These are phyloP conservation scores for Ciona savignyi DNA, from an alignment of 23 tunicate genomes.

Conservation along the genomic window DNA sequence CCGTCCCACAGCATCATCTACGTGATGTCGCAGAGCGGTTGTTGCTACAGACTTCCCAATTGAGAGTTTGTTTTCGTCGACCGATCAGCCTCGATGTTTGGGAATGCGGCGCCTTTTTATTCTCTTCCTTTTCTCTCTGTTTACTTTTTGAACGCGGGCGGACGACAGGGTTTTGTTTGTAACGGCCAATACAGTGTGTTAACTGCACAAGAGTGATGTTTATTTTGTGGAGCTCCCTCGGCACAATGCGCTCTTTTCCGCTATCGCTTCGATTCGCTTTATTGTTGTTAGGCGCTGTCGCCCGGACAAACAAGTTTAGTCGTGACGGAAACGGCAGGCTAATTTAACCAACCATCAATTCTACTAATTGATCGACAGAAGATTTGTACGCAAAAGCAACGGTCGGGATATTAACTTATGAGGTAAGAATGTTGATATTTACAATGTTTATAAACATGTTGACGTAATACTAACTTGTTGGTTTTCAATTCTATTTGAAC, in stretches of 20 bases:
- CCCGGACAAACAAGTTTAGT: constrained; percentile 1
- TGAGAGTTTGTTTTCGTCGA: not conserved
- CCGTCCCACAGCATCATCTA: no score
- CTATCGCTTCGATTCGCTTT: not conserved
- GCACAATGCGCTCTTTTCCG: not conserved
- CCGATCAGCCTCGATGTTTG: not conserved
- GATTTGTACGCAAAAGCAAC: no score
- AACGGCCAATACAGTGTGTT: not conserved
- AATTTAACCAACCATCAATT: not conserved
- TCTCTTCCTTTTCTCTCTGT: not conserved
- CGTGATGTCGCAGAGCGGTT: not conserved
- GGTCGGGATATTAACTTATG: no score
- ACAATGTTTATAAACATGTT: no score
- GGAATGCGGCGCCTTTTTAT: not conserved
- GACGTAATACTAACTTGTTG: no score
- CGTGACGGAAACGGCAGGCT: not conserved
- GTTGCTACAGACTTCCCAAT: constrained; percentile 1
- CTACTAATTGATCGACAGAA: not conserved
- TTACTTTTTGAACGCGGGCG: not conserved
- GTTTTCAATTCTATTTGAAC: no score
- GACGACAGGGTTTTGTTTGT: not conserved
- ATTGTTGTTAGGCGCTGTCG: not conserved
- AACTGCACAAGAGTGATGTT: constrained; percentile 1
- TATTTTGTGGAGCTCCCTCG: not conserved
- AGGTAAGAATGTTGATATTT: no score